A percentile compares a stretch with the other conserved stretches of the same genome.
phyloP scores from a whole-genome alignment of 2,888 invertebrate genomes.

The Sisyra terminalis region DNA sequence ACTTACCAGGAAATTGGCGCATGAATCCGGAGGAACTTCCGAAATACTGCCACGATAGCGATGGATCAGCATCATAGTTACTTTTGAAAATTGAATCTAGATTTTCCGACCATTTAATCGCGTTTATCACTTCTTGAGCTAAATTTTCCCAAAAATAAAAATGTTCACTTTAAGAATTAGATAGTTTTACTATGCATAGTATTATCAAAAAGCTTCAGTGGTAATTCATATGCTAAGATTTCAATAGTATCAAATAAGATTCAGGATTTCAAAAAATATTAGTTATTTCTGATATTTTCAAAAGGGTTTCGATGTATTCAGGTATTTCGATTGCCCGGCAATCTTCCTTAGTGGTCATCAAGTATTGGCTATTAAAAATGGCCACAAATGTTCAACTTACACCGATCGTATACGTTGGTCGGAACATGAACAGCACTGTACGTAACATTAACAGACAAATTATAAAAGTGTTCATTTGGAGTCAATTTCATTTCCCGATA shows the following conservation, averaged over 20 bases:
- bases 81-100: constrained; percentile 77
- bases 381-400: constrained; percentile 29
- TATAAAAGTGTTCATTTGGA: constrained; percentile 45
- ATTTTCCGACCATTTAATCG: constrained; percentile 90
- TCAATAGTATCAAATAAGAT: too few relatives aligned
- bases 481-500: constrained; percentile 8
- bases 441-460: constrained; percentile 58
- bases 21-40: constrained; percentile 95
- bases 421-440: constrained; percentile 88
- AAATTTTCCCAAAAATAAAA: constrained; percentile 17
- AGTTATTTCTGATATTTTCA: too few relatives aligned
- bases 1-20: constrained; percentile 82
- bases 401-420: constrained; percentile 85
- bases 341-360: too few relatives aligned
- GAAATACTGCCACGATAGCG: constrained; percentile 95
- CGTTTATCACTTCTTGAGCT: constrained; percentile 76
- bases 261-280: too few relatives aligned
- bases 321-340: constrained; percentile 10
- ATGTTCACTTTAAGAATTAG: too few relatives aligned
- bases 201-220: background rate
- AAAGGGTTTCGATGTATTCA: too few relatives aligned
- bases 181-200: constrained; percentile 6
- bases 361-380: background rate
- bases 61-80: constrained; percentile 73
- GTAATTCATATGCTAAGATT: too few relatives aligned